Conservation (phyloP, 1,140 invertebrate species). For the Drosophila sucinea region DNA sequence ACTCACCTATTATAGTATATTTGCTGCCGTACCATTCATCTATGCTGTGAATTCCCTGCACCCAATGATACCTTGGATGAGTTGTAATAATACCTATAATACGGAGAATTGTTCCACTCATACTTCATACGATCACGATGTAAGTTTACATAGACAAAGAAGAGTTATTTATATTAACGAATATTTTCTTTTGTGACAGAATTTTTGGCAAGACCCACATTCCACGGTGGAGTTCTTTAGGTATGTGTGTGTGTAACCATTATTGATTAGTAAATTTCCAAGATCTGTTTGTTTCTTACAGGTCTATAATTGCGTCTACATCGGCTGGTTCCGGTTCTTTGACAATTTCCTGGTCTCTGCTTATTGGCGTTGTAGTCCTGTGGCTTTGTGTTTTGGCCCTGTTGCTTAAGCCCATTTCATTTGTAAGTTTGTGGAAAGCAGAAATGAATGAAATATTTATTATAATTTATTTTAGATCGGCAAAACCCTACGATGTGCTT, state of each 20-base stretch:
- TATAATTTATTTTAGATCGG: constrained; percentile 57
- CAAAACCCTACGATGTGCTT: constrained; percentile 65
- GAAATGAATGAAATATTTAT: neutral
- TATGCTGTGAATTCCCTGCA: constrained; percentile 68
- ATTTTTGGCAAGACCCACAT: constrained; percentile 46
- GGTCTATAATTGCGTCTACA: constrained; percentile 60
- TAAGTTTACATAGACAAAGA: constrained; percentile 15
- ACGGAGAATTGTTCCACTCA: constrained; percentile 69
- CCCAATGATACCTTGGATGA: constrained; percentile 71
- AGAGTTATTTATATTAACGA: neutral
- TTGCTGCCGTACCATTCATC: constrained; percentile 72
- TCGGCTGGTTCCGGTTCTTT: constrained; percentile 28
- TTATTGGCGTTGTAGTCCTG: constrained; percentile 53
- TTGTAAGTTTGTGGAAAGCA: constrained; percentile 43
- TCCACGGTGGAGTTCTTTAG: constrained; percentile 74
- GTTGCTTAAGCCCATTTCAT: constrained; percentile 56
- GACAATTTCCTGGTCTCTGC: constrained; percentile 63
- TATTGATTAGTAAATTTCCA: neutral
- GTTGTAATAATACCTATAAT: constrained; percentile 76
- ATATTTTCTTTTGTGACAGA: constrained; percentile 17
- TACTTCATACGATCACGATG: constrained; percentile 53
- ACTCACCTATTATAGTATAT: constrained; percentile 70
- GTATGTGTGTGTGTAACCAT: constrained; percentile 18
- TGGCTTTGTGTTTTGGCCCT: constrained; percentile 59
- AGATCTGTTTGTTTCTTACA: constrained; percentile 4